These are phyloP conservation scores for Griposia aprilina DNA, from an alignment of 2,888 invertebrate species.

Conservation along the genomic window DNA sequence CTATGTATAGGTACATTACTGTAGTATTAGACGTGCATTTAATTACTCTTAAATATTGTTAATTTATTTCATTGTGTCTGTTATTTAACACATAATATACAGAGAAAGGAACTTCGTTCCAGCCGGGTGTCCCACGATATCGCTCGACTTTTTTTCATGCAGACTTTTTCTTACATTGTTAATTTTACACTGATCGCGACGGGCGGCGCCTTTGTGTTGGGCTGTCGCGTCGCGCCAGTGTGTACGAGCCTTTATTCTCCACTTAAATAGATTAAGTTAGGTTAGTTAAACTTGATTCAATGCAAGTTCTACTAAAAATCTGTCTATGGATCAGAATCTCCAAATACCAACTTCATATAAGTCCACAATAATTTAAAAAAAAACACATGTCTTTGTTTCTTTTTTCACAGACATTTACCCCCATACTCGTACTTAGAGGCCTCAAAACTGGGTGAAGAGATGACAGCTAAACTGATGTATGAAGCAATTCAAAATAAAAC, in stretches of 20 bases:
- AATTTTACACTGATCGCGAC: too few relatives aligned
- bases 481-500: conserved; percentile 71
- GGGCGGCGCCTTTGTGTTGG: too few relatives aligned
- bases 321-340: not conserved
- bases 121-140: too few relatives aligned
- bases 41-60: not conserved
- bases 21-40: not conserved
- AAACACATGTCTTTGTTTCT: not conserved
- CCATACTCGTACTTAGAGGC: conserved; percentile 79
- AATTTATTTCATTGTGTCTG: not conserved
- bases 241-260: too few relatives aligned
- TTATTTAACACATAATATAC: not conserved
- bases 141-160: not conserved
- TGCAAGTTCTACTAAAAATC: not conserved
- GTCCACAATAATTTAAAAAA: not conserved
- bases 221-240: too few relatives aligned
- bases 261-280: too few relatives aligned
- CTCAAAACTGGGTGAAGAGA: conserved; percentile 63
- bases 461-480: conserved; percentile 75
- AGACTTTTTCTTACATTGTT: not conserved
- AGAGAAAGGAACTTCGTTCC: not conserved
- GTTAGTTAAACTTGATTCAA: not conserved
- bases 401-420: conserved; percentile 75
- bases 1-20: not conserved
- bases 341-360: too few relatives aligned